These are phyloP conservation scores for Hemicrepidius hirtus DNA, from an alignment of 2,888 invertebrate species.

Conservation along the genomic window DNA sequence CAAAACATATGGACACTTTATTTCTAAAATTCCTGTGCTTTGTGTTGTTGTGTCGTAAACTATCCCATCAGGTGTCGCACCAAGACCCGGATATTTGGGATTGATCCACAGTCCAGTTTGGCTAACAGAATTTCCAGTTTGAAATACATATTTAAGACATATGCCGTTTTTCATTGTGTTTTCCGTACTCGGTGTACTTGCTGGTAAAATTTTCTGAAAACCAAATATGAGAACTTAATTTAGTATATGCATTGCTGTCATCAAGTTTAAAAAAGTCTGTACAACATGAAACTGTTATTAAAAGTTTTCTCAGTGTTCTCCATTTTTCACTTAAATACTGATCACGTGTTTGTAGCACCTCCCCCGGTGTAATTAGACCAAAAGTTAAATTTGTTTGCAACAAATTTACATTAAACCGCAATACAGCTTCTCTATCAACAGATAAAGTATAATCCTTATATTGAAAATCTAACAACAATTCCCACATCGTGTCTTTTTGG, in stretches of 20 bases:
- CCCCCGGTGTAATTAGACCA: background rate
- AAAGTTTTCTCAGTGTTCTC: background rate
- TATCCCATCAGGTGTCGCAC: conserved; percentile 12
- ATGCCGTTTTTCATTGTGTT: background rate
- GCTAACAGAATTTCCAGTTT: background rate
- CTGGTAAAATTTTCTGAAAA: background rate
- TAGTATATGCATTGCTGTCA: background rate
- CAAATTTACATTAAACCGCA: too few species aligned
- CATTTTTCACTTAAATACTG: background rate
- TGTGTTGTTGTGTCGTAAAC: background rate
- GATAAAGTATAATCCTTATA: background rate
- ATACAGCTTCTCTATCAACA: too few species aligned
- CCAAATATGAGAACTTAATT: background rate
- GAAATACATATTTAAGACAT: background rate
- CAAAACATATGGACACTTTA: conserved; percentile 19
- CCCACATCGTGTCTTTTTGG: background rate
- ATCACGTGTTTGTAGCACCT: background rate
- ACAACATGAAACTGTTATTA: background rate
- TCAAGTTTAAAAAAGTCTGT: background rate
- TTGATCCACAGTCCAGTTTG: background rate
- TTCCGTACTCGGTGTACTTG: background rate
- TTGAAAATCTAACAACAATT: background rate
- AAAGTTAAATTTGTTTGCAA: background rate
- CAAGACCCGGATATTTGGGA: conserved; percentile 11
- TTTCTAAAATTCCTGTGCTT: background rate